Base-by-base conservation (phyloP, 2,797 vertebrate species). In the Schizopygopsis pylzovi region DNA sequence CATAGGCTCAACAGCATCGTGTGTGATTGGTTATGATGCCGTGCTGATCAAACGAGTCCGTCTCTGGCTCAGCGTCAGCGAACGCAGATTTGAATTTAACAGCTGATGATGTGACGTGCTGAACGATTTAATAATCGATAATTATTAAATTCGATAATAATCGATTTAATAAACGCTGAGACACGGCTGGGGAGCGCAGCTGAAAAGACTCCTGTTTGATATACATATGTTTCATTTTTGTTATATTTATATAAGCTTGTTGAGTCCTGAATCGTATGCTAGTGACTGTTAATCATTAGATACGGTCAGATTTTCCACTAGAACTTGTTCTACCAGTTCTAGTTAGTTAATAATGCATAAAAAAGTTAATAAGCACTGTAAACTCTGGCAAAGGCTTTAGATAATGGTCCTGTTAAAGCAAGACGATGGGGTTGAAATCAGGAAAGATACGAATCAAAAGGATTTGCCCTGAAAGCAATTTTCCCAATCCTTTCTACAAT, bases 391-490 rank as follows among this genome's bases (percentile, higher is more conserved):
- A 67, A 80, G 3, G 5, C 67, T 37, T 80, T 37, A 65, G 43
- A 67, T 80, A 80, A 67, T 10, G 65, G 43, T 52, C 28, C 12
- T 4, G 13, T 41, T 82, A 28, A 79, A 78, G 6, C 20, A 47
- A 72, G 81, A 79, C 63, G 15, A 52, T 28, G 54, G 37, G 12
- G 54, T 47, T 59, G 28, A 75, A 88, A 67, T n/a, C 49, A 61
- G 49, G 45, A 75, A 61, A 39, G 67, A 85, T 61, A 90, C 82
- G 56, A 83, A 85, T 71, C 80, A 68, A 80, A 87, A 81, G 81
- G 82, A 90, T 85, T 78, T 39, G 47, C 52, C 91, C 86, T 83
- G 92, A 90, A 86, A 77, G 28, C 37, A 54, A 78, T 90, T 68
- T 81, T 45, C 87, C 78, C 56, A 68, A 67, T 76, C 68, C 54